phyloP scores from a whole-genome alignment of 1,140 invertebrate genomes.

The Colletes latitarsis region DNA sequence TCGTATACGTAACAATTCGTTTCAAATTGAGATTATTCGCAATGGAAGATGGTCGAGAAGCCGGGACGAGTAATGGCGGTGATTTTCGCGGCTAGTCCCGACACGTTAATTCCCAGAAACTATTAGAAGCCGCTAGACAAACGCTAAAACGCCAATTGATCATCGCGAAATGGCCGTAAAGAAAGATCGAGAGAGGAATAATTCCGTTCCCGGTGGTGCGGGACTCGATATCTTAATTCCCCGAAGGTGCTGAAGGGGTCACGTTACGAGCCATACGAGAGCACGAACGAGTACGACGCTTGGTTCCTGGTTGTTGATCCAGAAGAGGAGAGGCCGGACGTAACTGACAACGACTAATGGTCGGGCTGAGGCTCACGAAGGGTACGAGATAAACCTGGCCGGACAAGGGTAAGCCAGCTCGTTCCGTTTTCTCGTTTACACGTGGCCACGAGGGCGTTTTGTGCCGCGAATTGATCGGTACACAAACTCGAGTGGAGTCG shows the following conservation, averaged over 20 bases:
- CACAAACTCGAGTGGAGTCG: conserved; percentile 32
- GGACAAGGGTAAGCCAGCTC: conserved; percentile 63
- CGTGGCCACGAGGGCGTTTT: conserved; percentile 50
- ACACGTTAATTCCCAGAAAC: conserved; percentile 23
- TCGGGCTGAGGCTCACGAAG: conserved; percentile 55
- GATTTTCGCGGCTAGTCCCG: background rate
- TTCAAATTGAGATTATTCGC: too few species aligned
- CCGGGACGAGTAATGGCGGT: background rate
- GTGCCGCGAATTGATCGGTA: conserved; percentile 47
- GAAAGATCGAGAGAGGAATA: conserved; percentile 48
- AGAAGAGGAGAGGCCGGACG: conserved; percentile 68
- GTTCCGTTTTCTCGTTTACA: conserved; percentile 72
- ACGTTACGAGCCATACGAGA: conserved; percentile 69
- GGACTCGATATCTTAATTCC: conserved; percentile 75
- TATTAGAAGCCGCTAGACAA: conserved; percentile 20
- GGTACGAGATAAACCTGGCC: conserved; percentile 62
- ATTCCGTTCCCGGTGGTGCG: conserved; percentile 60
- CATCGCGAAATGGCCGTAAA: conserved; percentile 22
- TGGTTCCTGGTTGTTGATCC: conserved; percentile 62
- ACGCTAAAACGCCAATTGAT: conserved; percentile 35
- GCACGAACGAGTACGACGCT: conserved; percentile 22
- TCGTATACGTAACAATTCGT: too few species aligned
- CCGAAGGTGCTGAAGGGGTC: conserved; percentile 68
- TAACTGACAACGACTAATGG: conserved; percentile 77
- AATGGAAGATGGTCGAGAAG: too few species aligned